Base-by-base conservation (phyloP, 1,140 invertebrate genomes). In the Kradibia gibbosae region DNA sequence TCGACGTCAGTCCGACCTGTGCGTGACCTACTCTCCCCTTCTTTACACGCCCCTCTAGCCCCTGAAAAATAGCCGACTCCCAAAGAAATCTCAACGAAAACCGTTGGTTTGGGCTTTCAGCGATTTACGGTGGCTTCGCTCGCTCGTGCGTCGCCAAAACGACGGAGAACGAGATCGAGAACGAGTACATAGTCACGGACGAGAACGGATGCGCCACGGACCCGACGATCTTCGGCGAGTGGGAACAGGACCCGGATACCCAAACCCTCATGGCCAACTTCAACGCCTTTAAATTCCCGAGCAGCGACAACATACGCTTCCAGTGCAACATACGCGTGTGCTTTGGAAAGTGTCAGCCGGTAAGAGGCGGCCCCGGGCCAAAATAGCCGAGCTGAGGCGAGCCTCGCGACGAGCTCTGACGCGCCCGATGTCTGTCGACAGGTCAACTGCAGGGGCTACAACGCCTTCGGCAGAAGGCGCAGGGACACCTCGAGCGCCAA, bases 241-340 rank as follows among this genome's bases (percentile, higher is more conserved):
- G 97, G 97, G 95, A 97, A 84, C 95, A 96, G 83, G 96, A 96
- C 87, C 93, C 95, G 8, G 95, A 97, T 50, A 95, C 95, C 17
- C 96, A 96, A 88, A 94, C 96, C 17, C 90, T 98, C 31, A 92
- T 96, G 86, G 97, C 97, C 57, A 94, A 95, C 82, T 98, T 99
- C 88, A 98, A 98, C 88, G 97, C 97, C 7, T 99, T 99, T 89
- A 98, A 99, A 89, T 99, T 99, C 93, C 97, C 97, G 0, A 97
- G 96, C 82, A 97, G 96, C 86, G 97, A 98, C 86, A 98, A 97
- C 87, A 97, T 98, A 85, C 92, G 97, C 89, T 98, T 98, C 96
- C 97, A 98, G 90, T 98, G 97, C 89, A 98, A 98, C 88, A 97
- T 98, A 88, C 93, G 97, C 65, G 97, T 98, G 7, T 98, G 97